phyloP scores from a whole-genome alignment of 2,797 vertebrate species.

The Leptodactylus fallax region DNA sequence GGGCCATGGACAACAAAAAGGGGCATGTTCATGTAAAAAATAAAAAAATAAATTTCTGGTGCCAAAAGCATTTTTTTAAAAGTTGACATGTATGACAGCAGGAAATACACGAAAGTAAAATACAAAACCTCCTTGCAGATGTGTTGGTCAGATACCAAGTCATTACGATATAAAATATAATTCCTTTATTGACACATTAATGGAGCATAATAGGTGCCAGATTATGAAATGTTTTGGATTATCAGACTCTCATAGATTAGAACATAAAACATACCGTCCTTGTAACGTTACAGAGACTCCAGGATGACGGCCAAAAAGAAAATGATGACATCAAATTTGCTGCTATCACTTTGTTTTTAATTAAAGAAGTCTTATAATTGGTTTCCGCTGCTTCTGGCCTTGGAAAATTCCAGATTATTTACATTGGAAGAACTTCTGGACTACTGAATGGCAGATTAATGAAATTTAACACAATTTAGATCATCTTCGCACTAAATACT shows the following conservation, averaged over 20 bases:
- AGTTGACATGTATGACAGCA: too few relatives aligned
- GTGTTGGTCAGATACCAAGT: not conserved
- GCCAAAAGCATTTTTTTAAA: too few relatives aligned
- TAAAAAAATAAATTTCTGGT: too few relatives aligned
- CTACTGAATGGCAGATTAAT: not conserved
- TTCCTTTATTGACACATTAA: not conserved
- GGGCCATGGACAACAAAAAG: too few relatives aligned
- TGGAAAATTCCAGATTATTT: not conserved
- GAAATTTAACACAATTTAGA: not conserved
- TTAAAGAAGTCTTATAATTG: not conserved
- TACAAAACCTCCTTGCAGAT: not conserved
- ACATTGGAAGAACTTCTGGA: not conserved
- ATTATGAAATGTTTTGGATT: conserved; percentile 7
- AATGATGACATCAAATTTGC: not conserved
- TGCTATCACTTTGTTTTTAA: not conserved
- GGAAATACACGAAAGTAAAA: too few relatives aligned
- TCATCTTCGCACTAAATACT: not conserved
- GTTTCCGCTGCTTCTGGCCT: not conserved
- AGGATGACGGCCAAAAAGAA: not conserved
- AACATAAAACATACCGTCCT: not conserved
- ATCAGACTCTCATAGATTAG: not conserved
- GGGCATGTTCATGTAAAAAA: too few relatives aligned
- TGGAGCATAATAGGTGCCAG: not conserved
- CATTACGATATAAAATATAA: not conserved
- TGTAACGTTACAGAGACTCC: not conserved